Evolutionary conservation across 2,888 invertebrate genomes (phyloP).

Genomic region (Ectobius pallidus): DNA sequence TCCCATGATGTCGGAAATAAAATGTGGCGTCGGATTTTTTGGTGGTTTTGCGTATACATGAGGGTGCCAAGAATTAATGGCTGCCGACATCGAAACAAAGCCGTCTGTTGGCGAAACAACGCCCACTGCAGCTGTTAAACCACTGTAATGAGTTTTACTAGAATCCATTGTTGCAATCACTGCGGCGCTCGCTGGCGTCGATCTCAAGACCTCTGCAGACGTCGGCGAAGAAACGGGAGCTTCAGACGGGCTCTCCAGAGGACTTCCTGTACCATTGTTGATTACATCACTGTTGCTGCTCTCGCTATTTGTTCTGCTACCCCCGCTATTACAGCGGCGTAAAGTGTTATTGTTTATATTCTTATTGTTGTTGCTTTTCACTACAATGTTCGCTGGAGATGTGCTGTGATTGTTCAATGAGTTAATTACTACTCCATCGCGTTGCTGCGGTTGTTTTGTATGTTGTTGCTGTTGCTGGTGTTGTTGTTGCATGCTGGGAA

Average conservation of each 20-base stretch:
- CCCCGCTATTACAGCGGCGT: conserved; percentile 23
- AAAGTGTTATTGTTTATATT: conserved; percentile 26
- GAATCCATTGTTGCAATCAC: conserved; percentile 13
- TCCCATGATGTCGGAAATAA: conserved; percentile 87
- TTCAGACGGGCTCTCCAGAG: conserved; percentile 29
- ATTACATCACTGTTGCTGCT: conserved; percentile 27
- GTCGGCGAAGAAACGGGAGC: conserved; percentile 32
- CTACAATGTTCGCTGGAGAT: conserved; percentile 9
- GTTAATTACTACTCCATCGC: conserved; percentile 25
- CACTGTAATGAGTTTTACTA: conserved; percentile 6
- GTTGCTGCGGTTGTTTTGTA: conserved; percentile 2
- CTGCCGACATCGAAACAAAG: conserved; percentile 25
- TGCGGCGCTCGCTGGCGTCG: background rate
- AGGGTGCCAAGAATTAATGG: conserved; percentile 75
- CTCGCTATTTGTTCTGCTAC: conserved; percentile 32
- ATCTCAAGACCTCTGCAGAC: conserved; percentile 11
- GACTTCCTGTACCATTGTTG: conserved; percentile 30
- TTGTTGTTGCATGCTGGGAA: conserved; percentile 40
- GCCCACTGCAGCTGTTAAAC: background rate
- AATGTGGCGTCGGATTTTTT: conserved; percentile 82
- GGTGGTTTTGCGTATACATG: conserved; percentile 87
- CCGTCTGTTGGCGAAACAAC: conserved; percentile 23
- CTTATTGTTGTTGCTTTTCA: conserved; percentile 10
- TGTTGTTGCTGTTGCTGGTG: conserved; percentile 25
- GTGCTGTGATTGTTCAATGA: conserved; percentile 2